phyloP scores from a whole-genome alignment of 2,797 vertebrate genomes.

The Forpus xanthops region DNA sequence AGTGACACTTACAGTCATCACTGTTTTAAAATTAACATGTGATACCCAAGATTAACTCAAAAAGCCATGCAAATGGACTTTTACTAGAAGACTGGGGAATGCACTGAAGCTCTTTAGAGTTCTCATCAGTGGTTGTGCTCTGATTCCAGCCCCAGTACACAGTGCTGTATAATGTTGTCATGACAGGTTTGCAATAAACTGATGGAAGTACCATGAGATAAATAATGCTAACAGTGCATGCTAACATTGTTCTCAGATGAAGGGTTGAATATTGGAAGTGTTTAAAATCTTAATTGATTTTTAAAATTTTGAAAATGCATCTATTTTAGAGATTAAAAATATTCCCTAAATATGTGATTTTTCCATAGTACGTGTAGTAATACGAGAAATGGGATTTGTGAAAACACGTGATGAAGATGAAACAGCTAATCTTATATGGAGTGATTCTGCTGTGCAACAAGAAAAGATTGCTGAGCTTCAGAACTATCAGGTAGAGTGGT shows the following conservation, averaged over 20 bases:
- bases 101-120: not conserved
- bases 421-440: constrained; percentile 98
- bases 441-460: constrained; percentile 94
- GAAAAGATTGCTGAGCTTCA: constrained; percentile 96
- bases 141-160: not conserved
- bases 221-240: not conserved
- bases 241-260: not conserved
- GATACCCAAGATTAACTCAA: not conserved
- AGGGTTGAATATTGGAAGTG: not conserved
- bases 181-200: not conserved
- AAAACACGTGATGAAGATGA: constrained; percentile 94
- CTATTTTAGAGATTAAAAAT: not conserved
- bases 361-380: constrained; percentile 87
- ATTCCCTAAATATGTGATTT: not conserved
- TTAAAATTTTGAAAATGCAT: not conserved
- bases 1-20: not conserved
- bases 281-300: not conserved
- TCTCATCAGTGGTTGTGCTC: not conserved
- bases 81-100: not conserved
- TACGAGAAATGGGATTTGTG: constrained; percentile 89
- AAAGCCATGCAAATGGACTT: not conserved
- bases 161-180: not conserved
- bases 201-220: not conserved
- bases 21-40: not conserved
- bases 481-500: constrained; percentile 90